Evolutionary conservation across 2,888 invertebrate genomes (phyloP).

Genomic region (Geotrupes spiniger): DNA sequence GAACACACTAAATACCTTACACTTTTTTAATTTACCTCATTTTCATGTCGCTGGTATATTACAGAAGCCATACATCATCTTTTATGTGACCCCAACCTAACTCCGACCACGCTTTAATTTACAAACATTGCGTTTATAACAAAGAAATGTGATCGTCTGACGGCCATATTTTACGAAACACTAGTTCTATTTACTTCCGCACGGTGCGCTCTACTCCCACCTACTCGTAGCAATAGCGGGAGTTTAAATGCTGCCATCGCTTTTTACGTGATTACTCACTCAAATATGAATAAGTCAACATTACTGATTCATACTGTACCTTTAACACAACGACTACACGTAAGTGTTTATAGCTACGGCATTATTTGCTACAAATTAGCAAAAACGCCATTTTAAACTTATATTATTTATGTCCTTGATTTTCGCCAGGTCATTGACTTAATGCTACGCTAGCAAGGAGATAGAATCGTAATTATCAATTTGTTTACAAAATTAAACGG

Average conservation of each 20-base stretch:
- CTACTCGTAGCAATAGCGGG: slow-evolving; percentile 12
- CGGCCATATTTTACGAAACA: slow-evolving; percentile 45
- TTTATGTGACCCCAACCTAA: slow-evolving; percentile 22
- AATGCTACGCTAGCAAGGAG: slow-evolving; percentile 12
- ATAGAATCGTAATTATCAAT: slow-evolving; percentile 15
- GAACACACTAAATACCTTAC: neutral
- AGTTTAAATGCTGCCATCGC: slow-evolving; percentile 8
- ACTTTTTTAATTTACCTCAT: slow-evolving; percentile 1
- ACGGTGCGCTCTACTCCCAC: slow-evolving; percentile 2
- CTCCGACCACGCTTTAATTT: slow-evolving; percentile 29
- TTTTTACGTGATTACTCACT: too few species aligned
- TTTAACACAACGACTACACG: too few species aligned
- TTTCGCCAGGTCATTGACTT: slow-evolving; percentile 30
- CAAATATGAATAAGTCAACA: too few species aligned
- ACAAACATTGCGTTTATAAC: slow-evolving; percentile 46
- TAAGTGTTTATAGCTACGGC: too few species aligned
- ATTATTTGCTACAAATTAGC: too few species aligned
- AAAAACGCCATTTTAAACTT: neutral
- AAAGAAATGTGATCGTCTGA: slow-evolving; percentile 51
- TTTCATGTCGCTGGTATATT: slow-evolving; percentile 17
- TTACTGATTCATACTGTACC: too few species aligned
- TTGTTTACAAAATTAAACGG: slow-evolving; percentile 5
- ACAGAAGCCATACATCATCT: slow-evolving; percentile 18
- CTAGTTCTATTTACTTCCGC: slow-evolving; percentile 9
- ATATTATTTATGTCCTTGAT: slow-evolving; percentile 20